These are phyloP conservation scores for Lasioglossum villosulum DNA, from an alignment of 2,888 invertebrate genomes.

Conservation along the genomic window DNA sequence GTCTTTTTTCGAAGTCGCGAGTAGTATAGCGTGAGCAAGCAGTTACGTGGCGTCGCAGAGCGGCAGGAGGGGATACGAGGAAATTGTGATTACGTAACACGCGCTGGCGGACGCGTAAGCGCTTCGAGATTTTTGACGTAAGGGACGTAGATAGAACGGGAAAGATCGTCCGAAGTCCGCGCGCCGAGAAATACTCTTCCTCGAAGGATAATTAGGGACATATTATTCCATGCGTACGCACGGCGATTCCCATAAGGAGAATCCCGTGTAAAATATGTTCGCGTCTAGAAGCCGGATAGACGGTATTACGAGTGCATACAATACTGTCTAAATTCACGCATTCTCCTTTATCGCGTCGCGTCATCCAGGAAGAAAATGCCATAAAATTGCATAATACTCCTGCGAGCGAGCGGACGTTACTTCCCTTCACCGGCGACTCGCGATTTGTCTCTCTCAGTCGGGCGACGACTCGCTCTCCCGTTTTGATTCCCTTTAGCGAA, in stretches of 20 bases:
- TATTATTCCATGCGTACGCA: not conserved
- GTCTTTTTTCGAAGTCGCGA: constrained; percentile 61
- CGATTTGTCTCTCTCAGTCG: not conserved
- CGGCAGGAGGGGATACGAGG: constrained; percentile 8
- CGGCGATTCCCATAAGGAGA: not conserved
- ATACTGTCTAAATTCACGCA: not conserved
- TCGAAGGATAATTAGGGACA: not conserved
- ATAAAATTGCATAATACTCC: constrained; percentile 49
- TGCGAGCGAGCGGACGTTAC: not conserved
- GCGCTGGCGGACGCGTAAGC: constrained; percentile 34
- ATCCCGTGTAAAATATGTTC: not conserved
- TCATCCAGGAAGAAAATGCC: constrained; percentile 52
- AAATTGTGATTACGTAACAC: constrained; percentile 60
- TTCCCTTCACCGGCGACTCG: constrained; percentile 32
- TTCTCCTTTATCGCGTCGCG: constrained; percentile 11
- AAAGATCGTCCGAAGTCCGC: not conserved
- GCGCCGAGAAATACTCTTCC: not conserved
- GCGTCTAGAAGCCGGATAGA: not conserved
- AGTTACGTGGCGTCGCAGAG: constrained; percentile 45
- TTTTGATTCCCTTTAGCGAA: constrained; percentile 36
- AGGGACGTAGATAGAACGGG: constrained; percentile 5
- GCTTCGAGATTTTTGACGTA: constrained; percentile 53
- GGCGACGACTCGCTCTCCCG: not conserved
- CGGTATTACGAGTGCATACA: not conserved
- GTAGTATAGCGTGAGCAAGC: constrained; percentile 40